Percentiles rank a stretch among this genome's conserved stretches.
phyloP scores from a whole-genome alignment of 2,797 vertebrate genomes.

The Muscicapa striata region DNA sequence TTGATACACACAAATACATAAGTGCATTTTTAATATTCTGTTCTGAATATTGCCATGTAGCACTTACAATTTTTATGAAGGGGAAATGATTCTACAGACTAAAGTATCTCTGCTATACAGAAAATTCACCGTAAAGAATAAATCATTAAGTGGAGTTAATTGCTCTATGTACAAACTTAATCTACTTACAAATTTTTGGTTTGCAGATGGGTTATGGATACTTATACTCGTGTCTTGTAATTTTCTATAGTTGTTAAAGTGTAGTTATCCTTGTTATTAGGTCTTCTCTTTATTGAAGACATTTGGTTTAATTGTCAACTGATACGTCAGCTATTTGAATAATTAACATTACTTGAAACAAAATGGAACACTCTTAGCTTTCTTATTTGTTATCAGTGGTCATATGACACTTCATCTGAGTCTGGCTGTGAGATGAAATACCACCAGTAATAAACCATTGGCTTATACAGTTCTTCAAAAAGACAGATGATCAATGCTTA shows the following conservation, averaged over 20 bases:
- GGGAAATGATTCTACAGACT: neutral
- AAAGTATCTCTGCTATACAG: neutral
- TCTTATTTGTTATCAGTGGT: neutral
- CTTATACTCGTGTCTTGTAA: neutral
- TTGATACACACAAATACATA: neutral
- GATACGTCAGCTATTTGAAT: neutral
- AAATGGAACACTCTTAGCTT: neutral
- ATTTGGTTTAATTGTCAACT: neutral
- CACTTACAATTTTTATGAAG: neutral
- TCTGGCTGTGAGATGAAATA: neutral
- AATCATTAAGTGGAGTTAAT: neutral
- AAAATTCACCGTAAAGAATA: neutral
- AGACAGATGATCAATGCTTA: neutral
- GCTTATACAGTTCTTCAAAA: neutral
- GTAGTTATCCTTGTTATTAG: neutral
- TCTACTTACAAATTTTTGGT: neutral
- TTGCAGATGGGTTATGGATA: neutral
- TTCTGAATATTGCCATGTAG: neutral
- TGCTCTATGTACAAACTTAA: neutral
- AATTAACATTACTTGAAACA: neutral
- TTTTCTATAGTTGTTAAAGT: neutral
- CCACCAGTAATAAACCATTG: neutral
- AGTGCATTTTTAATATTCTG: neutral
- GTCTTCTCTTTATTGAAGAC: neutral
- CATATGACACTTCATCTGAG: neutral